A percentile compares a stretch with the other conserved stretches of the same genome.
These are phyloP conservation scores for Octodonta nipae DNA, from an alignment of 2,888 invertebrate genomes.

Conservation along the genomic window DNA sequence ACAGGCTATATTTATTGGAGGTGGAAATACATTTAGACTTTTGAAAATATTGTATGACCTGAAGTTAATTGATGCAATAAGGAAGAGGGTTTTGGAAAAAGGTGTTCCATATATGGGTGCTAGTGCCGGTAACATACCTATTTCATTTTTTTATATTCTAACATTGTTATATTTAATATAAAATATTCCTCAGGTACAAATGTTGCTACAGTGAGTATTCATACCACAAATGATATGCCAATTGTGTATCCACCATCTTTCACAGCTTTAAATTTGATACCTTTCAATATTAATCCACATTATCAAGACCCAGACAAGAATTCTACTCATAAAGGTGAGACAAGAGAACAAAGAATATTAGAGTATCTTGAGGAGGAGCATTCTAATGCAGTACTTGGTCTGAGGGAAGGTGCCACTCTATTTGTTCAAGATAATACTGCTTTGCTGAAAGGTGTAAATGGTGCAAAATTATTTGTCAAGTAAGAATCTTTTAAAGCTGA, in stretches of 20 bases:
- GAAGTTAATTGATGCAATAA: constrained; percentile 49
- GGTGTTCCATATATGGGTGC: constrained; percentile 61
- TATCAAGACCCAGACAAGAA: constrained; percentile 52
- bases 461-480: constrained; percentile 52
- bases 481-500: too few species aligned
- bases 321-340: constrained; percentile 63
- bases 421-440: constrained; percentile 46
- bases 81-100: constrained; percentile 46
- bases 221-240: constrained; percentile 82
- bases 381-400: constrained; percentile 50
- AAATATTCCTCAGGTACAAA: constrained; percentile 42
- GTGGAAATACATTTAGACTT: constrained; percentile 68
- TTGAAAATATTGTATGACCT: constrained; percentile 57
- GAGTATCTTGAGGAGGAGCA: constrained; percentile 52
- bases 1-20: constrained; percentile 63
- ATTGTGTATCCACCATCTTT: constrained; percentile 65
- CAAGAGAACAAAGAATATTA: constrained; percentile 56
- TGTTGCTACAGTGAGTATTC: constrained; percentile 64
- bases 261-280: constrained; percentile 56
- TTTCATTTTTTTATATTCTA: too few species aligned
- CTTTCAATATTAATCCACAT: constrained; percentile 78
- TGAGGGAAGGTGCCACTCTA: constrained; percentile 58
- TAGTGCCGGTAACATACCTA: constrained; percentile 56
- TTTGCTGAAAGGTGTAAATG: constrained; percentile 46
- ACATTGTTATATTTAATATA: not conserved